Conservation (phyloP, 2,888 invertebrate species). For the Pecten maximus region DNA sequence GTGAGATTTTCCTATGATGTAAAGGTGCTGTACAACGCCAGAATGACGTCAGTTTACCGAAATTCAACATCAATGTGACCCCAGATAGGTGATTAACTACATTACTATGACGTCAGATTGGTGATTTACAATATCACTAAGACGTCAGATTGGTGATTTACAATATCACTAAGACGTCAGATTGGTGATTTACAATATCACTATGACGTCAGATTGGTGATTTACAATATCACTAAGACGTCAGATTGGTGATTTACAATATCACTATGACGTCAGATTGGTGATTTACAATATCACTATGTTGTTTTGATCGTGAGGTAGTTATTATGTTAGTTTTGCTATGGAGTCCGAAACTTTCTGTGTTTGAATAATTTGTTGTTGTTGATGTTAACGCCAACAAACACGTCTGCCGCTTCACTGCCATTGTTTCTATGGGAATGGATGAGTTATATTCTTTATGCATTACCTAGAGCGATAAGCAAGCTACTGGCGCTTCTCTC, state of each 20-base stretch:
- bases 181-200: not conserved
- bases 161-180: not conserved
- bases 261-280: no score
- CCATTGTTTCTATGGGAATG: not conserved
- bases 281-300: no score
- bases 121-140: no score
- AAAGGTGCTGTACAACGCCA: no score
- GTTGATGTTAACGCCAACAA: not conserved
- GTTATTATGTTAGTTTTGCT: not conserved
- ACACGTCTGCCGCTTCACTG: not conserved
- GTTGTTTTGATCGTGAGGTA: no score
- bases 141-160: not conserved
- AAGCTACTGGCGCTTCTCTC: not conserved
- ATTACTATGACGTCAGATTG: no score
- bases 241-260: not conserved
- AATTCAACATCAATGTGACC: no score
- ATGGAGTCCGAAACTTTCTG: not conserved
- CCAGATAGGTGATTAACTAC: no score
- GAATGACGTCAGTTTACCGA: no score
- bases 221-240: no score
- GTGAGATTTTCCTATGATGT: no score
- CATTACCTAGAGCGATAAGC: not conserved
- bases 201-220: not conserved
- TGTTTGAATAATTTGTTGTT: not conserved
- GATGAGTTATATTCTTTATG: not conserved